Evolutionary conservation across 1,140 invertebrate genomes (phyloP), one percentile per base, ranked within the genome.

Genomic region (Trachelipus rathkii): DNA sequence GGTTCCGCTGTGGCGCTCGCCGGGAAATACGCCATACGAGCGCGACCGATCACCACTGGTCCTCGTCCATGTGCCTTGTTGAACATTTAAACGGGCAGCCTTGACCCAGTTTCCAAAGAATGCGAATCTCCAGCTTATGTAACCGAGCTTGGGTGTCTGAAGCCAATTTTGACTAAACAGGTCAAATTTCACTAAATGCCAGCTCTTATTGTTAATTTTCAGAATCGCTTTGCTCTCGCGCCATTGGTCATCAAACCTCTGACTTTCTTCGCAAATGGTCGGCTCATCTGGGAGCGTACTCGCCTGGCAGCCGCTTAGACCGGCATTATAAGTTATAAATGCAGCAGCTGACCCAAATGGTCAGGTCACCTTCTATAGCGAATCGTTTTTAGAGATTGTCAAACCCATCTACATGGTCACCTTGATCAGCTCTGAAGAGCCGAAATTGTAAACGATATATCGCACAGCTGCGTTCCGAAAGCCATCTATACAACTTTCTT

Each of bases 241-340:
- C 74, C 19, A 15, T 43, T 70, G n/a, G 23, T 77, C 33, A 24
- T 73, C 46, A 43, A 78, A 44, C 45, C 78, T 66, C 77, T 72
- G 79, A 73, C n/a, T 78, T 46, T 71, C 76, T 19, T 66, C 75
- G 69, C 79, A 76, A 80, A n/a, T 53, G 77, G 66, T 5, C 23
- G 23, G n/a, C 0, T 44, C 68, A 21, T 73, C 44, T 15, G 77
- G 77, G 4, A 74, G 76, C 8, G 72, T 74, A 44, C 75, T 21
- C 79, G 77, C 6, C n/a, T 8, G 13, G 3, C 0, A 69, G 53
- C 72, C 44, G 0, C 53, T 7, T 4, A 74, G 68, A 43, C 73
- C 21, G 15, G 73, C 71, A 53, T 71, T 67, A 74, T 78, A 81
- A 19, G 60, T 45, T 0, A 77, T 13, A 24, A 78, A 23, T 6